A percentile compares a stretch with the other conserved stretches of the same genome.
Evolutionary conservation across 2,113 vertebrate genomes (phyloP).

Genomic region (Callipepla californica): DNA sequence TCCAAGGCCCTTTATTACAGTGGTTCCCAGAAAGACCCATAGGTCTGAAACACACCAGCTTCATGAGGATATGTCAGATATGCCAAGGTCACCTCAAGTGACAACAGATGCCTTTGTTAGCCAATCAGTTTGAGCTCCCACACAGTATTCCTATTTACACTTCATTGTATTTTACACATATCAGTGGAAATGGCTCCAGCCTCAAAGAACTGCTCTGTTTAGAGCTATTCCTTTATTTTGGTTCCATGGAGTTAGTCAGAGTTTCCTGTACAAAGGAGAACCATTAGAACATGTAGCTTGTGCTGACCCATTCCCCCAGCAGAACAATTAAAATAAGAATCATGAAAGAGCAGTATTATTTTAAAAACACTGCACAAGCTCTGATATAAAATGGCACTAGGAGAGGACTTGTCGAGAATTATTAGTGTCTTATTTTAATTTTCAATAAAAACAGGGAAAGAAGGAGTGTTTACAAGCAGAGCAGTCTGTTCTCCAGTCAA

Average conservation of each 20-base stretch:
- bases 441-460: constrained; percentile 5
- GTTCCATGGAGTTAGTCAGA: not conserved
- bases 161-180: not conserved
- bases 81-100: not conserved
- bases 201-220: not conserved
- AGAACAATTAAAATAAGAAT: not conserved
- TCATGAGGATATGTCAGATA: not conserved
- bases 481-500: constrained; percentile 10
- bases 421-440: not conserved
- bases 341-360: not conserved
- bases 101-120: not conserved
- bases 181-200: not conserved
- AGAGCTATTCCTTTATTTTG: rapidly evolving
- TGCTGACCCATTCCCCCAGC: not conserved
- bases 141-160: not conserved
- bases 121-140: not conserved
- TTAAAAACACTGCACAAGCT: not conserved
- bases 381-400: not conserved
- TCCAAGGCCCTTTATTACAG: not conserved
- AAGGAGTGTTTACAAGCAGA: constrained; percentile 38
- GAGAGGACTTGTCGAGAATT: not conserved
- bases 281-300: not conserved
- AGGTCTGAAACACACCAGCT: not conserved
- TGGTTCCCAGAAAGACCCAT: not conserved
- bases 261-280: not conserved